Evolutionary conservation across 2,797 vertebrate genomes (phyloP).

Genomic region (Sphenopsis melanotis): DNA sequence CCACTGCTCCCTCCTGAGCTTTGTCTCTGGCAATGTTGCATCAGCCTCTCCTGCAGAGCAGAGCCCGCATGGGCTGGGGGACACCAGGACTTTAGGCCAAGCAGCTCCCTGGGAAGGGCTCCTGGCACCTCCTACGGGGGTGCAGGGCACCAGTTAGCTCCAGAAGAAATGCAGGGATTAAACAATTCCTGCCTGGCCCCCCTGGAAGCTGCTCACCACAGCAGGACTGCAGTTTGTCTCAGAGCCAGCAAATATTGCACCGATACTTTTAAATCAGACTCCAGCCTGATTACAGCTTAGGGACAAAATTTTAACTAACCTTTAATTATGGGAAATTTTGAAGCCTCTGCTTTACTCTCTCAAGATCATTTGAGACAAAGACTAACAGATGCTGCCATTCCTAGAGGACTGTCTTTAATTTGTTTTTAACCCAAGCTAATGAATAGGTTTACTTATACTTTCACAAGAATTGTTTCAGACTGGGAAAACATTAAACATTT

Average conservation of each 20-base stretch:
- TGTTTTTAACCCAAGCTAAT: slow-evolving; percentile 10
- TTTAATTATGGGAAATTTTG: slow-evolving; percentile 3
- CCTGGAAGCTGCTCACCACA: background rate
- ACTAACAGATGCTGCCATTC: slow-evolving; percentile 36
- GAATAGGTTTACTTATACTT: slow-evolving; percentile 4
- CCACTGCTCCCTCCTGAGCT: background rate
- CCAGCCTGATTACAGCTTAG: background rate
- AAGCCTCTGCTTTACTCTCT: slow-evolving; percentile 29
- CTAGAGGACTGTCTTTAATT: slow-evolving; percentile 31
- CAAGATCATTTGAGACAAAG: slow-evolving; percentile 41
- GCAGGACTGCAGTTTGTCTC: background rate
- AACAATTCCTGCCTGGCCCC: background rate
- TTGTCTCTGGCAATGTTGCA: background rate
- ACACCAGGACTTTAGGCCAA: background rate
- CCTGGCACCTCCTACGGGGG: background rate
- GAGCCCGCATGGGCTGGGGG: background rate
- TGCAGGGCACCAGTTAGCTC: background rate
- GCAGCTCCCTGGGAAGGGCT: background rate
- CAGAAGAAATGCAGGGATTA: background rate
- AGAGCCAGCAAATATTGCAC: background rate
- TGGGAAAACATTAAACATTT: background rate
- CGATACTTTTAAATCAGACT: background rate
- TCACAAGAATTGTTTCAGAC: background rate
- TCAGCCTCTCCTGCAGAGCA: background rate
- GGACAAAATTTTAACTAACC: slow-evolving; percentile 25